Conservation (phyloP, 2,888 invertebrate genomes). For the Microctonus brassicae region DNA sequence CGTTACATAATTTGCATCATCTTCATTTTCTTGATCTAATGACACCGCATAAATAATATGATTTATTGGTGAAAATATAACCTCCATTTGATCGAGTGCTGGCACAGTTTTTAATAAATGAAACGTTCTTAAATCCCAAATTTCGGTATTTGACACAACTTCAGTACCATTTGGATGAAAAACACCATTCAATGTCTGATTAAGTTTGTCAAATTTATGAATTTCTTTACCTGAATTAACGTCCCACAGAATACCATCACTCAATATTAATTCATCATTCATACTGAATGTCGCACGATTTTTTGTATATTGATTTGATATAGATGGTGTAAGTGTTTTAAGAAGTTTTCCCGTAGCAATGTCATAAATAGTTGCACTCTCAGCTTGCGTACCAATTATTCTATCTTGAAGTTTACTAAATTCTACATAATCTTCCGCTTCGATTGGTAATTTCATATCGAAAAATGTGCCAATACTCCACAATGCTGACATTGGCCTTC, state of each 20-base stretch:
- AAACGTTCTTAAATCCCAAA: slow-evolving; percentile 97
- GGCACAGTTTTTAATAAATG: slow-evolving; percentile 95
- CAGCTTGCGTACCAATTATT: slow-evolving; percentile 89
- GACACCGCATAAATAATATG: slow-evolving; percentile 90
- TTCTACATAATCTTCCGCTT: slow-evolving; percentile 91
- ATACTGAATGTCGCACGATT: slow-evolving; percentile 96
- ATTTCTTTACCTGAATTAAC: slow-evolving; percentile 88
- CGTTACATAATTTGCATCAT: slow-evolving; percentile 85
- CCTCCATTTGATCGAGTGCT: slow-evolving; percentile 89
- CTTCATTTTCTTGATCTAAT: slow-evolving; percentile 80
- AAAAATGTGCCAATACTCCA: slow-evolving; percentile 77
- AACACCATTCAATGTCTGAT: slow-evolving; percentile 93
- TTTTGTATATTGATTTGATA: slow-evolving; percentile 93
- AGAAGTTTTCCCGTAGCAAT: slow-evolving; percentile 83
- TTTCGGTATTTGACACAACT: slow-evolving; percentile 97
- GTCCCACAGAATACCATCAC: slow-evolving; percentile 96
- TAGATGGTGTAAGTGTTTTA: slow-evolving; percentile 81
- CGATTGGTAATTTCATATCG: slow-evolving; percentile 73
- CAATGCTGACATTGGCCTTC: slow-evolving; percentile 84
- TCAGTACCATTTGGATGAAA: slow-evolving; percentile 97
- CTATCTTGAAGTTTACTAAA: slow-evolving; percentile 92
- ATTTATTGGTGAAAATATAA: slow-evolving; percentile 89
- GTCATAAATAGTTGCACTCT: slow-evolving; percentile 90
- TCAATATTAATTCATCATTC: slow-evolving; percentile 91
- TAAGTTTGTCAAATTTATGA: slow-evolving; percentile 98